Evolutionary conservation across 2,888 invertebrate species (phyloP).

Genomic region (Archaeoteleia sp.): DNA sequence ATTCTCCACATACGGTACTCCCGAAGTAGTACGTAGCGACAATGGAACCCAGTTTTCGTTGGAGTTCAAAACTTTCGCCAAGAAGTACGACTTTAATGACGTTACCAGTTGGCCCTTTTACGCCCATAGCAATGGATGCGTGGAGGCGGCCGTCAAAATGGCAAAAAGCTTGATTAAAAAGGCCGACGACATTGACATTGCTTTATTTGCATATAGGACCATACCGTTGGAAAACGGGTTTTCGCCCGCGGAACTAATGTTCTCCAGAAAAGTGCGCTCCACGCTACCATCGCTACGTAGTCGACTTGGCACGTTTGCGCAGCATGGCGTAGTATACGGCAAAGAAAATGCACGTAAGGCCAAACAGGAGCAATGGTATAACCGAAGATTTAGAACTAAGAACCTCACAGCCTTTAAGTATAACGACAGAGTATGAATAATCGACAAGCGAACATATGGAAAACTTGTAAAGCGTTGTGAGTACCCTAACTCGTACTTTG

Average conservation of each 20-base stretch:
- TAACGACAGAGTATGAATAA: slow-evolving; percentile 57
- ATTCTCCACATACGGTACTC: no score
- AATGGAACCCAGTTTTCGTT: slow-evolving; percentile 45
- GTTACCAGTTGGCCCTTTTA: slow-evolving; percentile 54
- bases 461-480: slow-evolving; percentile 4
- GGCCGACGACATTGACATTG: slow-evolving; percentile 21
- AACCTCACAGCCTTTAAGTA: slow-evolving; percentile 32
- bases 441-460: slow-evolving; percentile 45
- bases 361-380: slow-evolving; percentile 44
- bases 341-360: slow-evolving; percentile 41
- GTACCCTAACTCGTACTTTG: slow-evolving; percentile 13
- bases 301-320: neutral
- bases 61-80: slow-evolving; percentile 30
- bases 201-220: slow-evolving; percentile 31
- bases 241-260: slow-evolving; percentile 37
- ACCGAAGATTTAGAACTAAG: slow-evolving; percentile 45
- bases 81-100: slow-evolving; percentile 36
- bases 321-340: neutral
- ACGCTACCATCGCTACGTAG: slow-evolving; percentile 28
- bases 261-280: slow-evolving; percentile 35
- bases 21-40: no score
- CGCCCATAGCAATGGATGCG: slow-evolving; percentile 51
- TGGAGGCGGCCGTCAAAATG: slow-evolving; percentile 52
- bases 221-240: slow-evolving; percentile 45
- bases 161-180: slow-evolving; percentile 46